Evolutionary conservation across 2,888 invertebrate species (phyloP).

Genomic region (Euclidia mi): DNA sequence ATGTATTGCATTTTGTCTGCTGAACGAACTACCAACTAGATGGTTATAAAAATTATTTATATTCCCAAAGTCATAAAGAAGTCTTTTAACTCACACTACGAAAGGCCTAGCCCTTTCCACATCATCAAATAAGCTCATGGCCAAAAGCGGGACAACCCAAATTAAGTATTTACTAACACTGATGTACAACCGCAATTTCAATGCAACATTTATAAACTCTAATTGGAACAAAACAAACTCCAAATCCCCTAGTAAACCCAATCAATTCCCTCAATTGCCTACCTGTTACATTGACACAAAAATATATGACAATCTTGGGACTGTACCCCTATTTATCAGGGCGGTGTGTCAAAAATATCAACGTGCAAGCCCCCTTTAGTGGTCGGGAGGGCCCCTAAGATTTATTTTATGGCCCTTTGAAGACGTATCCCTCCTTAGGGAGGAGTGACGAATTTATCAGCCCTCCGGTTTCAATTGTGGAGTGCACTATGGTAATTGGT

Average conservation of each 20-base stretch:
- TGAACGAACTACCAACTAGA: too few species aligned
- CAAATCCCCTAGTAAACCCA: slow-evolving; percentile 30
- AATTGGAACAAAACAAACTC: slow-evolving; percentile 12
- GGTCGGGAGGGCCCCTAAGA: slow-evolving; percentile 54
- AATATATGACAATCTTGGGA: slow-evolving; percentile 52
- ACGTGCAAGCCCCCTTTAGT: slow-evolving; percentile 55
- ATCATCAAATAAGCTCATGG: too few species aligned
- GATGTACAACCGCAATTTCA: not conserved
- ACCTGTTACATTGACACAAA: slow-evolving; percentile 59
- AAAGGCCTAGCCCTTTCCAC: too few species aligned
- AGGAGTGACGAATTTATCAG: slow-evolving; percentile 56
- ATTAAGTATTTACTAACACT: not conserved
- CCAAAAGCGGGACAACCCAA: too few species aligned
- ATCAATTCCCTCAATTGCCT: slow-evolving; percentile 34
- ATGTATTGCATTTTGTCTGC: too few species aligned
- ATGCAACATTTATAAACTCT: not conserved
- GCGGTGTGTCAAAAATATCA: slow-evolving; percentile 60
- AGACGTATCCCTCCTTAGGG: slow-evolving; percentile 49
- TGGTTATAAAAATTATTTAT: too few species aligned
- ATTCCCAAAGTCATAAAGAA: too few species aligned
- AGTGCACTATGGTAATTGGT: slow-evolving; percentile 35
- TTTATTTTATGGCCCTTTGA: slow-evolving; percentile 49
- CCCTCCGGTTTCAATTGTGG: slow-evolving; percentile 49
- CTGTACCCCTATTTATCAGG: slow-evolving; percentile 52
- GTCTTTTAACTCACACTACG: too few species aligned